A percentile compares a stretch with the other conserved stretches of the same genome.
phyloP scores from a whole-genome alignment of 23 tunicate species.

The Ciona savignyi region DNA sequence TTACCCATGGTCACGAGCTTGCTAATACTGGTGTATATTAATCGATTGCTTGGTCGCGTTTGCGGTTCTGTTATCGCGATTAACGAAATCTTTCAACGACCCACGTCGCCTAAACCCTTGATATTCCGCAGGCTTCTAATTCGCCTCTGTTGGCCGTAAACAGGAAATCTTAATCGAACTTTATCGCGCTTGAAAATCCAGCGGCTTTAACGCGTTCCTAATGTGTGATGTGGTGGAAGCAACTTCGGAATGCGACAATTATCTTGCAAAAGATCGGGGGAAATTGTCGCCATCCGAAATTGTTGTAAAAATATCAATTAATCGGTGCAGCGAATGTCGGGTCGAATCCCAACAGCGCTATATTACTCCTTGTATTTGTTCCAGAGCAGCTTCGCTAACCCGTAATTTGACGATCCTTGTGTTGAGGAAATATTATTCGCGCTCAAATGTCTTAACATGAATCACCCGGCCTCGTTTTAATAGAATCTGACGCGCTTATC shows the following conservation, averaged over 20 bases:
- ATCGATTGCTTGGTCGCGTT: background rate
- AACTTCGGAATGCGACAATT: background rate
- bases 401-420: too few relatives aligned
- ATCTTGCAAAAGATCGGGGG: background rate
- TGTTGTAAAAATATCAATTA: background rate
- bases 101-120: conserved; percentile 6
- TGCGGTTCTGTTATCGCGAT: conserved; percentile 3
- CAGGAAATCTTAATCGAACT: background rate
- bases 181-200: background rate
- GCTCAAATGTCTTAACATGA: too few relatives aligned
- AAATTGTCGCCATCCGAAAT: background rate
- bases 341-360: too few relatives aligned
- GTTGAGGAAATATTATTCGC: too few relatives aligned
- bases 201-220: background rate
- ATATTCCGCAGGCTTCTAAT: background rate
- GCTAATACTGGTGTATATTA: background rate
- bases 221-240: background rate
- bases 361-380: too few relatives aligned
- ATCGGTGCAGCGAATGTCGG: too few relatives aligned
- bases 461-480: background rate
- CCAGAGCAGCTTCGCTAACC: too few relatives aligned
- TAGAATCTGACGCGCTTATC: background rate
- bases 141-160: background rate
- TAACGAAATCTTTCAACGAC: conserved; percentile 10
- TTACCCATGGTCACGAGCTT: too few relatives aligned